Percentiles rank a stretch among this genome's conserved stretches.
These are phyloP conservation scores for Microplitis manilae DNA, from an alignment of 2,888 invertebrate genomes.

Conservation along the genomic window DNA sequence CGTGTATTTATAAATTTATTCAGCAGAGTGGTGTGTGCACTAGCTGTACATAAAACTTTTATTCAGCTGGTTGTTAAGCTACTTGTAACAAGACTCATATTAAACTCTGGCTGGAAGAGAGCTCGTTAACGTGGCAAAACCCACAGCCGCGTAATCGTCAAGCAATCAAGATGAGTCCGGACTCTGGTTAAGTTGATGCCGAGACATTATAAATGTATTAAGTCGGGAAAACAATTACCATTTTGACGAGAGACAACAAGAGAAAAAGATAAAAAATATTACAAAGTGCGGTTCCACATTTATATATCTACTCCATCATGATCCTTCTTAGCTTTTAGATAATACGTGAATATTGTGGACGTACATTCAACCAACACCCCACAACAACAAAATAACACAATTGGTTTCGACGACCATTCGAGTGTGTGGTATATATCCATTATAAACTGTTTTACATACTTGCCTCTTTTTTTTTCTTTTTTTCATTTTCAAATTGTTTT, in stretches of 20 bases:
- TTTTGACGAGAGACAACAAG: conserved; percentile 47
- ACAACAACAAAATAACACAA: conserved; percentile 1
- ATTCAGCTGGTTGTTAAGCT: conserved; percentile 39
- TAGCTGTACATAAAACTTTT: conserved; percentile 40
- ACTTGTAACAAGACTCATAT: conserved; percentile 42
- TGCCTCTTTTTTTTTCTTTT: background rate
- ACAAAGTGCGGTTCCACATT: too few relatives aligned
- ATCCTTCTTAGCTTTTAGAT: background rate
- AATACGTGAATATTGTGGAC: background rate
- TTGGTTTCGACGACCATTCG: background rate
- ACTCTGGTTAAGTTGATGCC: conserved; percentile 59
- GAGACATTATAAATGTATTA: conserved; percentile 65
- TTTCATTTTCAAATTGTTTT: background rate
- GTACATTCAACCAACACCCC: conserved; percentile 3
- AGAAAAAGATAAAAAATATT: conserved; percentile 36
- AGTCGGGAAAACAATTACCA: conserved; percentile 60
- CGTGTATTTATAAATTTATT: background rate
- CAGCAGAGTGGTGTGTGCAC: background rate
- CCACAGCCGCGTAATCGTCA: conserved; percentile 59
- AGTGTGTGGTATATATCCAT: conserved; percentile 4
- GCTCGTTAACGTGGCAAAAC: conserved; percentile 64
- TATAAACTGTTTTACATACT: conserved; percentile 13
- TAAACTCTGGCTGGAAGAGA: conserved; percentile 35
- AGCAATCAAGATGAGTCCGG: conserved; percentile 54
- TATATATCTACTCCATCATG: too few relatives aligned